Conservation (phyloP, 2,113 vertebrate genomes). For the Spilogale gracilis region DNA sequence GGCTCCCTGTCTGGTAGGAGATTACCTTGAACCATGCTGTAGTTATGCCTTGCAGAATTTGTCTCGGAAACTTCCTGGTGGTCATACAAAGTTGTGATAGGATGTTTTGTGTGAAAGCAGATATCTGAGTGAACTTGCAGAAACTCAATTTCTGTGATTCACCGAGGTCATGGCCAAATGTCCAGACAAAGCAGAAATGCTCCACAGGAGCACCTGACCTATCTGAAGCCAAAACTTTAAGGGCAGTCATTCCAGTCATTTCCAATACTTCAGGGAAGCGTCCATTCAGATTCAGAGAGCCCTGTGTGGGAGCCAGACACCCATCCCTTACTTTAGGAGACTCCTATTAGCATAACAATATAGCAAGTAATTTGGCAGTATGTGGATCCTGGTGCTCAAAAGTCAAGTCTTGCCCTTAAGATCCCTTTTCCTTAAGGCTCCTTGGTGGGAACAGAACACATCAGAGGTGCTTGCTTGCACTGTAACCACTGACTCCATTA, state of each 20-base stretch:
- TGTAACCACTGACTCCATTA: neutral
- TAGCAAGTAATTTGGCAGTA: neutral
- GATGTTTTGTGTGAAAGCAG: neutral
- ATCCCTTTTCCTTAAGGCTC: neutral
- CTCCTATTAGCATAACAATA: neutral
- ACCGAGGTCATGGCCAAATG: neutral
- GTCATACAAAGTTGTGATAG: neutral
- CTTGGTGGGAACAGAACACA: neutral
- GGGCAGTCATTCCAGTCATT: no score
- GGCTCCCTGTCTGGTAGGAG: neutral
- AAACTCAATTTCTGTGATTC: neutral
- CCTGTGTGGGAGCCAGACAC: neutral
- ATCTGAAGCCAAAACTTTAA: neutral
- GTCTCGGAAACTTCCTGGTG: neutral
- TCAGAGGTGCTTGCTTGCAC: neutral
- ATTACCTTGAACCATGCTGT: neutral
- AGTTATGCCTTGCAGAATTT: neutral
- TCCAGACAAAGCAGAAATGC: neutral
- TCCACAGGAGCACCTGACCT: neutral
- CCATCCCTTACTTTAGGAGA: neutral
- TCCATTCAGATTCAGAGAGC: neutral
- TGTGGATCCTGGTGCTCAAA: neutral
- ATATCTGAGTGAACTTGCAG: slow-evolving; percentile 24
- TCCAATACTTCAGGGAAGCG: neutral
- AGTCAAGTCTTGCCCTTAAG: neutral